phyloP scores from a whole-genome alignment of 2,888 invertebrate species.

The Lepidocyrtoides sp. region DNA sequence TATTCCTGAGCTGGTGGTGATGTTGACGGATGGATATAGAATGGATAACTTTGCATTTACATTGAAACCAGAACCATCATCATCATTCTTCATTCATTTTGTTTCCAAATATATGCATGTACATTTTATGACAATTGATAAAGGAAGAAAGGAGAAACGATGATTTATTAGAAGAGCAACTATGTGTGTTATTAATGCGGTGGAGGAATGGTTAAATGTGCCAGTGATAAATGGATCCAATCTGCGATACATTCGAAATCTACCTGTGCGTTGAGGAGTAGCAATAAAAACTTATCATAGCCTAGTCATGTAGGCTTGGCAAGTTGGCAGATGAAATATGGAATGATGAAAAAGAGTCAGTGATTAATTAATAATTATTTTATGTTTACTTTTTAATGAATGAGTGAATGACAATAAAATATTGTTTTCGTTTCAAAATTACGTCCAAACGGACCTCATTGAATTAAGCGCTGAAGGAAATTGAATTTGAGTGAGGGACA shows the following conservation, averaged over 20 bases:
- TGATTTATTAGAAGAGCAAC: background rate
- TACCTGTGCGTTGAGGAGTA: background rate
- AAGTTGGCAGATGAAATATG: constrained; percentile 58
- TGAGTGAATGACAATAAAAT: constrained; percentile 48
- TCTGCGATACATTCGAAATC: constrained; percentile 44
- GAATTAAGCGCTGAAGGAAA: background rate
- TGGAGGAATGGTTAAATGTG: constrained; percentile 53
- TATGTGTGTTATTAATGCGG: constrained; percentile 7
- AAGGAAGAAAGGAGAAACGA: background rate
- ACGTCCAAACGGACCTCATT: background rate
- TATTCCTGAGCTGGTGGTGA: constrained; percentile 31
- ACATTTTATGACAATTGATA: constrained; percentile 45
- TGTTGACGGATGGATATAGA: constrained; percentile 57
- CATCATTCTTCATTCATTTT: constrained; percentile 60
- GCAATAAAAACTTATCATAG: background rate
- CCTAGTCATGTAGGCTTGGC: constrained; percentile 22
- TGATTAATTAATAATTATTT: constrained; percentile 67
- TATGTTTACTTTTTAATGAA: constrained; percentile 15
- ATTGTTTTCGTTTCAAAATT: constrained; percentile 34
- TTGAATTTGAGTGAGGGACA: background rate
- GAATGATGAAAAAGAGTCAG: constrained; percentile 37
- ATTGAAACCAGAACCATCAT: background rate
- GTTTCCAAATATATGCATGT: background rate
- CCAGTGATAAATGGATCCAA: constrained; percentile 67
- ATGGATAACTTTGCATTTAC: constrained; percentile 25